Evolutionary conservation across 2,797 vertebrate genomes (phyloP), one percentile per base, ranked within the genome.

Genomic region (Pygocentrus nattereri): DNA sequence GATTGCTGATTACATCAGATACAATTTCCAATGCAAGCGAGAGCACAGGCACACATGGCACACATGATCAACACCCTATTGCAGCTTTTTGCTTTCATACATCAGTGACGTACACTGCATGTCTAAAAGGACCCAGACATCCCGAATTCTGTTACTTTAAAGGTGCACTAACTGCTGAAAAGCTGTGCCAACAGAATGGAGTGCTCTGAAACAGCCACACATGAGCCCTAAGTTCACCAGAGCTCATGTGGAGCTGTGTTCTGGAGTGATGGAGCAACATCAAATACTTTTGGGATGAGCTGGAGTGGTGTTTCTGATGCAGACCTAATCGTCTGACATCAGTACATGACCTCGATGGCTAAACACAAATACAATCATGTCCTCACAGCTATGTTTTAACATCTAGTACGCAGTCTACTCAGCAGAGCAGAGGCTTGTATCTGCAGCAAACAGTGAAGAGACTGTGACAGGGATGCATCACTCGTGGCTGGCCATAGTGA

Each of bases 1-100:
- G 2, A 47, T 13, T 21, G 3, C 7, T 16, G 7, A 8, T 16
- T 44, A 34, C 18, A 67, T 13, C 0, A 12, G 7, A 19, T n/a
- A 41, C 38, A 21, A 38, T 65, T 65, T 19, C 31, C 11, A 12
- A 44, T 44, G 41, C 41, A 44, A 12, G 41, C 44, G 5, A 8
- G 19, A 8, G 62, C 31, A 38, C 18, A 34, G 30, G 11, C 31
- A 41, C 34, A n/a, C 19, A n/a, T 4, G 64, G 41, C 64, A 38
- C 65, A 25, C 44, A 68, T 19, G 3, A 68, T 68, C 65, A 44
- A 68, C 47, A 44, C 38, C 47, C 65, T 47, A 68, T 19, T 68
- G 10, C 38, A 41, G 18, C 10, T 67, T n/a, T 21, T 41, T 67
- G 38, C 38, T 68, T 68, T 68, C 23, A 44, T 44, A 15, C 34